phyloP scores from a whole-genome alignment of 2,113 vertebrate species.

The Cavia porcellus region DNA sequence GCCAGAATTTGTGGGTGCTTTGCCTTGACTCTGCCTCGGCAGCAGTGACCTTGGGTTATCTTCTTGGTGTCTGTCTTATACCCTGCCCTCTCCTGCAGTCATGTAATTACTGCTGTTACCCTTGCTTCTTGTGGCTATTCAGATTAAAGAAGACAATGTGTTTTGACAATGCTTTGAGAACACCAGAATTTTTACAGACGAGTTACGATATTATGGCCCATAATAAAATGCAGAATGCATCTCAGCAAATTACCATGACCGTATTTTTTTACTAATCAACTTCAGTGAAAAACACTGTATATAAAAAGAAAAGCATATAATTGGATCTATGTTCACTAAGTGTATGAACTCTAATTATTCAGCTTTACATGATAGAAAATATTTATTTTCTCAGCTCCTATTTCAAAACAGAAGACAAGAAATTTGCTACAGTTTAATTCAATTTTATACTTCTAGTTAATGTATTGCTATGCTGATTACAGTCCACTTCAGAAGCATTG shows the following conservation, averaged over 20 bases:
- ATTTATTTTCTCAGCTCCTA: background rate
- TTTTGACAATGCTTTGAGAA: background rate
- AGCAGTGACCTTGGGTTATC: background rate
- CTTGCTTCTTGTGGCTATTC: background rate
- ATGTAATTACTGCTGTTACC: fast-evolving
- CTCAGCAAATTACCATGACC: background rate
- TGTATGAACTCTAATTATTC: constrained; percentile 36
- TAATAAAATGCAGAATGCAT: background rate
- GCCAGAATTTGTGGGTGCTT: background rate
- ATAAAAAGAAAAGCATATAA: background rate
- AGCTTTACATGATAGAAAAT: background rate
- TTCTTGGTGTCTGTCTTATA: background rate
- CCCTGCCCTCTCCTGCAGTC: background rate
- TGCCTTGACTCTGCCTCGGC: background rate
- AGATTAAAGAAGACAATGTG: background rate
- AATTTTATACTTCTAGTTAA: background rate
- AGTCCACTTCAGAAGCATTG: background rate
- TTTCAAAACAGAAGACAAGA: constrained; percentile 20
- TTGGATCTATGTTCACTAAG: background rate
- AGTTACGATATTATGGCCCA: background rate
- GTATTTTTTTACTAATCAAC: background rate
- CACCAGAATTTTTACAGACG: background rate
- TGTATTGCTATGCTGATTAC: background rate
- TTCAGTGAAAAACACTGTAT: background rate
- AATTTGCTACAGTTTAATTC: background rate